Evolutionary conservation across 2,797 vertebrate genomes (phyloP).

Genomic region (Simalia tracyae): DNA sequence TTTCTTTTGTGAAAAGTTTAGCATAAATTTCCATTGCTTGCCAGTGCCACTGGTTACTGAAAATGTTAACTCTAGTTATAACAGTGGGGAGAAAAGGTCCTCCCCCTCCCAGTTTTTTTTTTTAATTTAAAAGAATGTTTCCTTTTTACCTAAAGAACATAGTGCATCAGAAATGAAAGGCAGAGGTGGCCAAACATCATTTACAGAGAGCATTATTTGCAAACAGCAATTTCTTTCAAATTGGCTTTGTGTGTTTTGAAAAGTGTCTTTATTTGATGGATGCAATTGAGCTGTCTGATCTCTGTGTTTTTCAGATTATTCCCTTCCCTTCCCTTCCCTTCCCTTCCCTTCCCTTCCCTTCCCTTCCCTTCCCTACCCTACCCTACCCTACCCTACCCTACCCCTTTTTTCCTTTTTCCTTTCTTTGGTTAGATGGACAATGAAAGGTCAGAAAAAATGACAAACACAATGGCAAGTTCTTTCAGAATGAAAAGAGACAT

Average conservation of each 20-base stretch:
- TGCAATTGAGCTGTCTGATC: constrained; percentile 16
- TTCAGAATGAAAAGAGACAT: constrained; percentile 33
- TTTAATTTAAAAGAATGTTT: background rate
- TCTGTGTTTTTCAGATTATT: constrained; percentile 9
- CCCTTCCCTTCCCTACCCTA: too few relatives aligned
- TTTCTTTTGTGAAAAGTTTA: constrained; percentile 48
- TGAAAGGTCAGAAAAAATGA: constrained; percentile 21
- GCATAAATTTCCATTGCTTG: constrained; percentile 47
- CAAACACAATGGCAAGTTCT: constrained; percentile 17
- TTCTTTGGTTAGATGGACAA: constrained; percentile 17
- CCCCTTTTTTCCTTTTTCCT: too few relatives aligned
- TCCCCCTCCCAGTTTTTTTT: background rate
- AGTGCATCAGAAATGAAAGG: constrained; percentile 41
- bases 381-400: background rate
- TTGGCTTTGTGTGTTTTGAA: constrained; percentile 46
- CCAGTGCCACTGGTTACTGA: background rate
- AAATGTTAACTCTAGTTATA: constrained; percentile 26
- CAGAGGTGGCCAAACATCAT: constrained; percentile 34
- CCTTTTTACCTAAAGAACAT: constrained; percentile 47
- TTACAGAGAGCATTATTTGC: constrained; percentile 15
- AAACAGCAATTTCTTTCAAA: constrained; percentile 47
- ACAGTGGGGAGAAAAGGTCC: background rate
- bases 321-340: background rate
- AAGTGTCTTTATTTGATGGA: constrained; percentile 40
- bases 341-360: background rate